Evolutionary conservation across 2,888 invertebrate species (phyloP).

Genomic region (Acronicta alni): DNA sequence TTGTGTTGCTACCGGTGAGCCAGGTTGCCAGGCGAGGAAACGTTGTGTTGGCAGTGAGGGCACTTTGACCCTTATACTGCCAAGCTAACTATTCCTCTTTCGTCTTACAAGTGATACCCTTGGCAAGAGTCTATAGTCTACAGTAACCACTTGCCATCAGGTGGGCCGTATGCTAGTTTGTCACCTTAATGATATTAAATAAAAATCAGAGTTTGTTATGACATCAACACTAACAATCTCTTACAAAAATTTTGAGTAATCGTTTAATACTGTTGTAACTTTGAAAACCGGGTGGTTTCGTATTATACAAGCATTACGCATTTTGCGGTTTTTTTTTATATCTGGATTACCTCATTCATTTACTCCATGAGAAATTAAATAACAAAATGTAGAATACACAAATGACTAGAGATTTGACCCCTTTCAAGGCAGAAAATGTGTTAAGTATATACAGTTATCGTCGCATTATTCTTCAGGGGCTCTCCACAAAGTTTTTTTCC

Average conservation of each 20-base stretch:
- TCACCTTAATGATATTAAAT: no score
- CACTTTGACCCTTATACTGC: no score
- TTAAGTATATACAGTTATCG: conserved; percentile 52
- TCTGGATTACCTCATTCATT: conserved; percentile 26
- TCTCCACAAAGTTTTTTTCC: conserved; percentile 43
- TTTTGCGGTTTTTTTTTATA: conserved; percentile 32
- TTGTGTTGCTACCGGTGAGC: no score
- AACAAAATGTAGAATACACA: conserved; percentile 6
- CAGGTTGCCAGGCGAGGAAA: no score
- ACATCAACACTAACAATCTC: conserved; percentile 4
- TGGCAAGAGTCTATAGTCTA: no score
- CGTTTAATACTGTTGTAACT: conserved; percentile 32
- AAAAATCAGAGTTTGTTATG: background rate
- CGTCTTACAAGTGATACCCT: no score
- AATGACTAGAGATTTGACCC: conserved; percentile 27
- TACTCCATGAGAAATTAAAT: conserved; percentile 28
- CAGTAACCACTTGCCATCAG: no score
- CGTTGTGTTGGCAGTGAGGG: no score
- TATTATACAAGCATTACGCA: conserved; percentile 22
- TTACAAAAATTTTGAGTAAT: conserved; percentile 16
- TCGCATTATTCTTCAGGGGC: conserved; percentile 50
- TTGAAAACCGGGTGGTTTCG: conserved; percentile 25
- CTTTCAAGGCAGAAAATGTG: conserved; percentile 30
- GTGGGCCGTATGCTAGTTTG: no score
- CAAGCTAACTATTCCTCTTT: no score